A percentile compares a stretch with the other conserved stretches of the same genome.
phyloP scores from a whole-genome alignment of 2,113 vertebrate genomes.

The Naja naja region DNA sequence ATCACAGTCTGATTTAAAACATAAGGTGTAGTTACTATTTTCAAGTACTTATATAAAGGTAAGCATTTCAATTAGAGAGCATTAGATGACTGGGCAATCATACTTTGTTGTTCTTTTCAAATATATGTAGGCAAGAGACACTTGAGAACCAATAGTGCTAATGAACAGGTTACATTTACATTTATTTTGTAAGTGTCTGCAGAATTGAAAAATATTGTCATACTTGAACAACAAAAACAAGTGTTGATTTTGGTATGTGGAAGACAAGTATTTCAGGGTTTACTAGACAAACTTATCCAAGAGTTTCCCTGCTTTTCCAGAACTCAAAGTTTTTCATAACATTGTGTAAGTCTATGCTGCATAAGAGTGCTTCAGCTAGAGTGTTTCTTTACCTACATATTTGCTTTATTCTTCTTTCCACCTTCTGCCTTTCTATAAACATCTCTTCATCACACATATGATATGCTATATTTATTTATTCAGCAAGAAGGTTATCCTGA shows the following conservation, averaged over 20 bases:
- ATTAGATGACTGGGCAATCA: constrained; percentile 1
- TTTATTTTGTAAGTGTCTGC: constrained; percentile 22
- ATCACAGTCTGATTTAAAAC: not conserved
- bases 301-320: constrained; percentile 39
- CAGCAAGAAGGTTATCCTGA: constrained; percentile 45
- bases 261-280: constrained; percentile 36
- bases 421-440: constrained; percentile 30
- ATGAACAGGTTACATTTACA: not conserved
- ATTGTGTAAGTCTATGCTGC: constrained; percentile 64
- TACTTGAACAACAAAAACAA: constrained; percentile 36
- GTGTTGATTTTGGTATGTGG: constrained; percentile 28
- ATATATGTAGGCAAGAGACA: constrained; percentile 27
- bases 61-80: not conserved
- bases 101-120: not conserved
- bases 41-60: not conserved
- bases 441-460: constrained; percentile 36
- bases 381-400: constrained; percentile 42
- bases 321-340: constrained; percentile 48
- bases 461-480: constrained; percentile 53
- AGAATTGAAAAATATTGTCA: constrained; percentile 40
- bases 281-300: constrained; percentile 31
- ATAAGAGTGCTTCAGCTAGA: constrained; percentile 61
- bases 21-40: not conserved
- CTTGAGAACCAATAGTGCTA: constrained; percentile 34
- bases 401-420: constrained; percentile 55